Conservation (phyloP, 1,140 invertebrate genomes). For the Procambarus virginalis region DNA sequence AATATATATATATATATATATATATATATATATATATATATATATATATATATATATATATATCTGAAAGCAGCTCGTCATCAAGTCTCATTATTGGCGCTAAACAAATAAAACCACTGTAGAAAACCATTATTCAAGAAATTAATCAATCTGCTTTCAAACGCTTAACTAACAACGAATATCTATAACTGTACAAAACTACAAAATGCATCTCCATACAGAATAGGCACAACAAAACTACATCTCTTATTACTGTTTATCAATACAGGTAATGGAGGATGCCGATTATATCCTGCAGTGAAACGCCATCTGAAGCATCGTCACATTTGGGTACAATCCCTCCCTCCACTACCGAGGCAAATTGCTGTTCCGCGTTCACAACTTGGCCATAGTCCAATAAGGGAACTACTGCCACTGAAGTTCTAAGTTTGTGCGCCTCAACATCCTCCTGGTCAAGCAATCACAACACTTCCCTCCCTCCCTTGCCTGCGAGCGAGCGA, state of each 20-base stretch:
- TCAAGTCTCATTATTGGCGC: too few species aligned
- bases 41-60: not conserved
- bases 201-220: too few species aligned
- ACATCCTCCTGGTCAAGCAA: constrained; percentile 38
- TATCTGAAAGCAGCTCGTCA: too few species aligned
- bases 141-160: too few species aligned
- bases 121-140: too few species aligned
- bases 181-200: too few species aligned
- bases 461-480: not conserved
- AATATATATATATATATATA: constrained; percentile 2
- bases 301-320: constrained; percentile 1
- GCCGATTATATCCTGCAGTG: not conserved
- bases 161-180: too few species aligned
- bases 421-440: constrained; percentile 40
- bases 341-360: constrained; percentile 14
- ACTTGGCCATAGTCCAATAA: constrained; percentile 35
- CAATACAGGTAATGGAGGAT: not conserved
- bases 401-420: constrained; percentile 33
- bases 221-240: too few species aligned
- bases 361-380: constrained; percentile 45
- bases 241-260: too few species aligned
- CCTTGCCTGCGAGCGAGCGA: not conserved
- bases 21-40: constrained; percentile 11
- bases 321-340: constrained; percentile 37
- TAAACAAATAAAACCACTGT: too few species aligned